Evolutionary conservation across 53 echinoderm and acorn worm genomes (phyloP).

Genomic region (Arbacia lixula): DNA sequence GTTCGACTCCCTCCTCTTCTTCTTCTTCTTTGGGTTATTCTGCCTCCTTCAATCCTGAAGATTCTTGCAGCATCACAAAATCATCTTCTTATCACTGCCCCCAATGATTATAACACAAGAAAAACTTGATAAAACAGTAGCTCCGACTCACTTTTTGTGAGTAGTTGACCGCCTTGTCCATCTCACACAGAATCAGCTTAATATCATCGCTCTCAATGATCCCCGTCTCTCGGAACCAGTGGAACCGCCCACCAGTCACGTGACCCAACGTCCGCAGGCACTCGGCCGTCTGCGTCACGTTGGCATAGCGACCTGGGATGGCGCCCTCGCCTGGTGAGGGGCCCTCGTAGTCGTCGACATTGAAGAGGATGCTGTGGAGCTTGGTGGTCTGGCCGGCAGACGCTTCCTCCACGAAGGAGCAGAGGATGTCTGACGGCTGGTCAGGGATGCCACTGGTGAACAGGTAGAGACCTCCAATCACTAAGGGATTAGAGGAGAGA

Average conservation of each 20-base stretch:
- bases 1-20: too few species aligned
- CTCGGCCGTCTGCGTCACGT: conserved; percentile 98
- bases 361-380: conserved; percentile 93
- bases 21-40: too few species aligned
- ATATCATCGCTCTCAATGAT: conserved; percentile 99
- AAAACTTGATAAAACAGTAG: conserved; percentile 3
- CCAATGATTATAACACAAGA: too few species aligned
- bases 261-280: conserved; percentile 96
- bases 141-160: conserved; percentile 87
- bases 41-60: too few species aligned
- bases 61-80: too few species aligned
- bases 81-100: too few species aligned
- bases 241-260: conserved; percentile 91
- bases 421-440: conserved; percentile 92
- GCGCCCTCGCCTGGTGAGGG: conserved; percentile 56
- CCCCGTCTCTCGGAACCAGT: conserved; percentile 98
- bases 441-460: conserved; percentile 99
- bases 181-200: conserved; percentile 88
- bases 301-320: conserved; percentile 96
- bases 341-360: conserved; percentile 96
- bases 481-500: conserved; percentile 39
- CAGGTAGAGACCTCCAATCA: conserved; percentile 91
- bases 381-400: conserved; percentile 80
- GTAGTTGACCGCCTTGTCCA: conserved; percentile 99
- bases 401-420: conserved; percentile 94